Percentiles rank a stretch among this genome's conserved stretches.
Conservation (phyloP, 2,888 invertebrate species). For the Pterostichus madidus region DNA sequence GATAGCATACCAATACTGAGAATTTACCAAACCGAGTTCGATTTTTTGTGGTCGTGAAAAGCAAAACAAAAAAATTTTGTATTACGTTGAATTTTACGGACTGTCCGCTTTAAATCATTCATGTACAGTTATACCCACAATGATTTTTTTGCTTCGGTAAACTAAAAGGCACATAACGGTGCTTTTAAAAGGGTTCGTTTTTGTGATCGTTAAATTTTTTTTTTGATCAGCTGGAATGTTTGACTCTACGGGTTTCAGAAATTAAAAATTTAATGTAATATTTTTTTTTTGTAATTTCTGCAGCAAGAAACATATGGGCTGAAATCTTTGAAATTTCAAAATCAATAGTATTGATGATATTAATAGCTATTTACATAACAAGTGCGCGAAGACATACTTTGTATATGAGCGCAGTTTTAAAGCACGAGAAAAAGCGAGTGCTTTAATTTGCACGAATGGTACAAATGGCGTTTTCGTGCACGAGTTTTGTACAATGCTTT, state of each 20-base stretch:
- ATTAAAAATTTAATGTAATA: conserved; percentile 3
- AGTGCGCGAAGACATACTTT: too few relatives aligned
- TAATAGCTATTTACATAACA: too few relatives aligned
- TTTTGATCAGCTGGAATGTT: not conserved
- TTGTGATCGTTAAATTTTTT: conserved; percentile 60
- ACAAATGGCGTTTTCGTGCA: too few relatives aligned
- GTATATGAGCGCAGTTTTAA: too few relatives aligned
- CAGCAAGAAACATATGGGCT: too few relatives aligned
- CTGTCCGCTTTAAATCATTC: conserved; percentile 51
- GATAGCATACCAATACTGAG: conserved; percentile 11
- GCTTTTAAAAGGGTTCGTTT: conserved; percentile 56
- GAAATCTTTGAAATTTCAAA: too few relatives aligned
- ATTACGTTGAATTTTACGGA: conserved; percentile 45
- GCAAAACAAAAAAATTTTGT: conserved; percentile 30
- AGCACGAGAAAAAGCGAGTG: too few relatives aligned
- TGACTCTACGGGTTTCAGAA: not conserved
- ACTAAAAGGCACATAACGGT: conserved; percentile 42
- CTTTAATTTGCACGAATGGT: too few relatives aligned
- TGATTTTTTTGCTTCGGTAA: conserved; percentile 23
- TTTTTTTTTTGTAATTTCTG: not conserved
- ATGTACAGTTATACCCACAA: conserved; percentile 36
- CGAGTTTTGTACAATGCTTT: too few relatives aligned
- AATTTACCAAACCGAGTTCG: conserved; percentile 31
- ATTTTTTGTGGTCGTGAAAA: conserved; percentile 39
- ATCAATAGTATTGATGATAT: too few relatives aligned